Base-by-base conservation (phyloP, 1,140 invertebrate genomes). In the Kradibia gibbosae region DNA sequence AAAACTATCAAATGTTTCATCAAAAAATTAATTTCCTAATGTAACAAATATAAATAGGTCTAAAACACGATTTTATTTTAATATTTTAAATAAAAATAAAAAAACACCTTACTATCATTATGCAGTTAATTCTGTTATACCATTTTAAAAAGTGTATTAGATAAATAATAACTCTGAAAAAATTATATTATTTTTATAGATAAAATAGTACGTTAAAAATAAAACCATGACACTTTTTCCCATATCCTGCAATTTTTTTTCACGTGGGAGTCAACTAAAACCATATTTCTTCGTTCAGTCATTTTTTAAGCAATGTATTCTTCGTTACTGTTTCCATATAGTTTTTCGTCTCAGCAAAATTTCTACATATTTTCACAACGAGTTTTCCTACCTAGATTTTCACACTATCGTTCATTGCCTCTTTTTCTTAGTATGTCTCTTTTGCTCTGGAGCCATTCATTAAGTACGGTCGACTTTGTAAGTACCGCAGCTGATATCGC, bases 401-500 rank as follows among this genome's bases (percentile, higher is more conserved):
- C 1, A 5, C 65, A 4, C 22, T 42, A 36, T 72, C 25, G 25
- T 72, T 48, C 42, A 31, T 28, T 48, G 70, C 2, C 31, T 50
- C n/a, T 34, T 53, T 73, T 8, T 11, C 22, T n/a, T n/a, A n/a
- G 13, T 28, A 4, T 62, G 39, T 34, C 36, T 28, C 74, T n/a
- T n/a, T 22, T 28, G 25, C 57, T 42, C 62, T 39, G 0, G 3
- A 20, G 1, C 34, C 34, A 72, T 79, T 79, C 50, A n/a, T 79
- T 72, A 79, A n/a, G 34, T 65, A 2, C 57, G n/a, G 53, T 36
- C 28, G 48, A 55, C 72, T 28, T 55, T 45, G 25, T 25, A 34
- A 75, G 73, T 75, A 53, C 31, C 36, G 13, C 75, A 62, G 31
- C 75, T 67, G 60, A 78, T 78, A 78, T 78, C 65, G 36, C 4